Conservation (phyloP, 1,140 invertebrate genomes). For the Pissodes strobi region DNA sequence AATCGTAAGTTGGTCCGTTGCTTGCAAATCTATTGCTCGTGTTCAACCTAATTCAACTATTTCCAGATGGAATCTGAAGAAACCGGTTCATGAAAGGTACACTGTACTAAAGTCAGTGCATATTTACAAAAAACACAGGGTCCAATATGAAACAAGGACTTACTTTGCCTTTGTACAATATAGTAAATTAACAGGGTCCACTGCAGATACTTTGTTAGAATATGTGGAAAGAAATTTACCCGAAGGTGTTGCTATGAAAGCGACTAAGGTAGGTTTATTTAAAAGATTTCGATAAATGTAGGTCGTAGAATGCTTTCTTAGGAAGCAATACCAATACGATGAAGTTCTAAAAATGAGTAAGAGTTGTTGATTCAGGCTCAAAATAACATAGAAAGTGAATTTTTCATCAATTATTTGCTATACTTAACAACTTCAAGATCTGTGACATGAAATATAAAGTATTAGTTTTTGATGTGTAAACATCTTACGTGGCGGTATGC, state of each 20-base stretch:
- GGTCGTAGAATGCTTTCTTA: no score
- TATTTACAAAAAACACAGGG: conserved; percentile 91
- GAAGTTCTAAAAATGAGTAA: no score
- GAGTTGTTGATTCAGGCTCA: no score
- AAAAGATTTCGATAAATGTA: no score
- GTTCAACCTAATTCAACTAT: not conserved
- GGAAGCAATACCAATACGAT: no score
- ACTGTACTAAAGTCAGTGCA: conserved; percentile 87
- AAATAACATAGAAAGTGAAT: no score
- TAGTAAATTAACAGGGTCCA: conserved; percentile 87
- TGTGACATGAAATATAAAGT: no score
- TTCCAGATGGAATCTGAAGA: conserved; percentile 69
- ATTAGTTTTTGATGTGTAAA: no score
- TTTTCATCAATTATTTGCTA: no score
- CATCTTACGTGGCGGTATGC: no score
- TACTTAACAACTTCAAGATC: no score
- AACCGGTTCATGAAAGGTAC: conserved; percentile 73
- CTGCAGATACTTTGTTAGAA: conserved; percentile 93
- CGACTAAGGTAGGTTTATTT: conserved; percentile 71
- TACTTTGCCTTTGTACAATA: conserved; percentile 87
- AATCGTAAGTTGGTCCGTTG: conserved; percentile 73
- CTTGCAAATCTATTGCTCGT: not conserved
- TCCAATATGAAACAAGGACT: conserved; percentile 95
- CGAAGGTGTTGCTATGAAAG: conserved; percentile 95
- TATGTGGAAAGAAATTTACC: conserved; percentile 97